Base-by-base conservation (phyloP, 2,888 invertebrate species). In the Trichogramma evanescens region DNA sequence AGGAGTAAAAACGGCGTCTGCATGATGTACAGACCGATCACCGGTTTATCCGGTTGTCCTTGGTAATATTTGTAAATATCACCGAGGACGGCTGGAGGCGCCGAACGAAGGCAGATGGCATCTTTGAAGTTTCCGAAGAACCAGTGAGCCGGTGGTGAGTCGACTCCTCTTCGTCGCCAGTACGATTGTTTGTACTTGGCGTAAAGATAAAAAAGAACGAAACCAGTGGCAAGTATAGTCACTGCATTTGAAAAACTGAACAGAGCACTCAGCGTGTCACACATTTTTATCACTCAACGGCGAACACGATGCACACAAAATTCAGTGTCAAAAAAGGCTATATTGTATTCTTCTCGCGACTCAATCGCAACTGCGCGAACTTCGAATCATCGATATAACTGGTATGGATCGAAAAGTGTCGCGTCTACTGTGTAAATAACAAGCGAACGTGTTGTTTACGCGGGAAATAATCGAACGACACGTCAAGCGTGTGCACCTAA, bases 1-100 rank as follows among this genome's bases (percentile, higher is more conserved):
- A 82, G 43, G 0, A 82, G 61, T 6, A 83, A 62, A 54, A 74
- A 74, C 0, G 82, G 82, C 57, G 74, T 77, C 13, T 79, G 74
- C 39, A 81, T 70, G 2, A 80, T 71, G 62, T 79, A 82, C 46
- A 82, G 71, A 3, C 82, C 82, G 13, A 81, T 74, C 62, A 74
- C 80, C 0, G 72, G 70, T 3, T 61, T 62, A n/a, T 71, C 54
- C 4, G 51, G 4, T 5, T 26, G 61, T 0, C 67, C 68, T 26
- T 59, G 57, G 8, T 66, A 66, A 56, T 72, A 65, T 8, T 65
- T 66, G 58, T 73, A 64, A n/a, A 72, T 38, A 4, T 66, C 56
- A 1, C 68, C 70, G 1, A 73, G 40, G 52, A 68, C 67, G 59
- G 65, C 65, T 7, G 70, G 70, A 5, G 69, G 67, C 2, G 72